phyloP scores from a whole-genome alignment of 2,113 vertebrate species.

The Hepsetus odoe region DNA sequence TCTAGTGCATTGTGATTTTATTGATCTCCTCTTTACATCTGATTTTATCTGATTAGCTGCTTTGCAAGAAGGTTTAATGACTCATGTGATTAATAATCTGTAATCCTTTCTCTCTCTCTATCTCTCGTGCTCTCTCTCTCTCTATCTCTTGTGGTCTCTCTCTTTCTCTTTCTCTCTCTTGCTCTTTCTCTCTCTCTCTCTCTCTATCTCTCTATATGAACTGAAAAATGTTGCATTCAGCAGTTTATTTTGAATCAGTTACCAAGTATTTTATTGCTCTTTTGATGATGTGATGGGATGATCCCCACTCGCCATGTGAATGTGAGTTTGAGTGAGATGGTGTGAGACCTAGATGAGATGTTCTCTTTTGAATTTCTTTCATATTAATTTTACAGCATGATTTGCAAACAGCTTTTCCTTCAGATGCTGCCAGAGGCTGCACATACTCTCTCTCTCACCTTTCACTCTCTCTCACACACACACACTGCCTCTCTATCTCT shows the following conservation, averaged over 20 bases:
- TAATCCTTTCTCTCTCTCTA: slow-evolving; percentile 10
- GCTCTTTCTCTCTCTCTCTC: neutral
- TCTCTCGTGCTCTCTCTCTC: slow-evolving; percentile 4
- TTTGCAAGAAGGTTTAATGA: slow-evolving; percentile 63
- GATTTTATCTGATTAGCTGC: slow-evolving; percentile 78
- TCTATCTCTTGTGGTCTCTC: neutral
- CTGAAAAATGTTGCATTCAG: slow-evolving; percentile 27
- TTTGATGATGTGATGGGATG: neutral
- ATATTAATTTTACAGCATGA: slow-evolving; percentile 7
- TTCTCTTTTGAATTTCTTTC: neutral
- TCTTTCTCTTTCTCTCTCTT: neutral
- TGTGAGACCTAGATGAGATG: slow-evolving; percentile 25
- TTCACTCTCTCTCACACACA: slow-evolving; percentile 6
- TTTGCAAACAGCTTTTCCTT: slow-evolving; percentile 4
- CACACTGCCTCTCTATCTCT: slow-evolving; percentile 32
- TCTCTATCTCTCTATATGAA: neutral
- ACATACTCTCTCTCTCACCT: slow-evolving; percentile 17
- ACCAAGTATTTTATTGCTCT: slow-evolving; percentile 68
- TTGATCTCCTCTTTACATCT: slow-evolving; percentile 75
- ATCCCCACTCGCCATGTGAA: slow-evolving; percentile 55
- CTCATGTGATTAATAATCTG: slow-evolving; percentile 10
- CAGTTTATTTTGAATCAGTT: slow-evolving; percentile 76
- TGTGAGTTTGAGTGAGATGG: slow-evolving; percentile 69
- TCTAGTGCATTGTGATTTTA: slow-evolving; percentile 79
- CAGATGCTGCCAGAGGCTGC: neutral